Percentiles rank a stretch among this genome's conserved stretches.
Conservation (phyloP, 1,140 invertebrate genomes). For the Listronotus bonariensis region DNA sequence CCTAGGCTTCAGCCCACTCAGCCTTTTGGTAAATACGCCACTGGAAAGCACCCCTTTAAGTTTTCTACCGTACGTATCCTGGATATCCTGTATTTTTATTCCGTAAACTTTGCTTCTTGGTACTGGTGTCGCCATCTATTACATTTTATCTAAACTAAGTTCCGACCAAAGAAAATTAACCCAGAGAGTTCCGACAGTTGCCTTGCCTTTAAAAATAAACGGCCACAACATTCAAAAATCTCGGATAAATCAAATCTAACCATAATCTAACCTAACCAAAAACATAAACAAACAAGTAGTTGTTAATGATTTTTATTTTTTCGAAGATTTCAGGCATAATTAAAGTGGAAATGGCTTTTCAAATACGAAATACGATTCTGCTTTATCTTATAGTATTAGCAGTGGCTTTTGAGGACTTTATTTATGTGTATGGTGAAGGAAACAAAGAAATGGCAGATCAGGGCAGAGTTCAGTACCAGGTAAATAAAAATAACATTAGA, state of each 20-base stretch:
- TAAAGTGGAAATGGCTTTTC: conserved; percentile 5
- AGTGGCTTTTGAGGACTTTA: conserved; percentile 31
- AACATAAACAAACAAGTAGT: conserved; percentile 11
- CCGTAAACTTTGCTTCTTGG: no score
- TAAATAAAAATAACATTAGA: conserved; percentile 12
- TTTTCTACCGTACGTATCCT: no score
- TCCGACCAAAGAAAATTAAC: no score
- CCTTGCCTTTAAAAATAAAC: no score
- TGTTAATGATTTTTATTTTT: not conserved
- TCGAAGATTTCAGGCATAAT: not conserved
- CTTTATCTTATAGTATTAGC: conserved; percentile 19
- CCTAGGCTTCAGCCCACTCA: no score
- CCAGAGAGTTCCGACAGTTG: no score
- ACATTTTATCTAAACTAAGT: no score
- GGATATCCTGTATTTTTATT: no score
- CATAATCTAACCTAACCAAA: conserved; percentile 7
- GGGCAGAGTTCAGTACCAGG: conserved; percentile 51
- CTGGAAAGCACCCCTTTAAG: no score
- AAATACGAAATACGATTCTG: conserved; percentile 8
- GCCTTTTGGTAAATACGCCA: no score
- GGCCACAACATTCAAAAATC: no score
- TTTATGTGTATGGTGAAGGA: conserved; percentile 28
- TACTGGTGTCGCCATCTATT: no score
- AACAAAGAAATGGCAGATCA: conserved; percentile 47
- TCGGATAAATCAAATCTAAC: not conserved